Conservation (phyloP, 53 echinoderm and acorn worm species). For the Antedon mediterranea region DNA sequence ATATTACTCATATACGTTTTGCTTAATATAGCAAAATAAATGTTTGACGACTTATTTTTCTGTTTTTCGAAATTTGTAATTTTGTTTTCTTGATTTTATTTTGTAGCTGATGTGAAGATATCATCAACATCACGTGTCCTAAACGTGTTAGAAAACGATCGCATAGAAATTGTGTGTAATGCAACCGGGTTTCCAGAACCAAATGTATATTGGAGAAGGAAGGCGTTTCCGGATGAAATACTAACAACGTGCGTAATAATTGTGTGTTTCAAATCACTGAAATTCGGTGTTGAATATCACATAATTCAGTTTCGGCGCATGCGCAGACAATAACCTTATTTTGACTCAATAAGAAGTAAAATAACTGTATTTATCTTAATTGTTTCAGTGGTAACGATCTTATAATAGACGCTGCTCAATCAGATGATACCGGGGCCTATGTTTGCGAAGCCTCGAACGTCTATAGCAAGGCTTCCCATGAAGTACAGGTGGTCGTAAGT, state of each 20-base stretch:
- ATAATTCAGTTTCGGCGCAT: no score
- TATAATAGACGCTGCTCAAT: neutral
- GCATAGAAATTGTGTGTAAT: constrained; percentile 4
- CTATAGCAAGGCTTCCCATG: neutral
- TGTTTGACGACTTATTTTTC: no score
- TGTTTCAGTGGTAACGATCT: neutral
- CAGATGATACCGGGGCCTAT: neutral
- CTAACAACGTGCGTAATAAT: neutral
- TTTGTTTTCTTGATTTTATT: no score
- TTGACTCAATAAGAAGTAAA: no score
- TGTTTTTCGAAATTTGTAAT: no score
- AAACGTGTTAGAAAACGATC: neutral
- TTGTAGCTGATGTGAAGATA: neutral
- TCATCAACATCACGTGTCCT: neutral
- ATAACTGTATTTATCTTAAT: no score
- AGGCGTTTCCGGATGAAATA: neutral
- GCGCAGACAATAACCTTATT: no score
- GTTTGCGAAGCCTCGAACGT: neutral
- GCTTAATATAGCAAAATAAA: no score
- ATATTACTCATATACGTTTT: no score
- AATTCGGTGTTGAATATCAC: no score
- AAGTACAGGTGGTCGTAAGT: neutral
- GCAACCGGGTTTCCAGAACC: constrained; percentile 35
- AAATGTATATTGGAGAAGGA: constrained; percentile 31
- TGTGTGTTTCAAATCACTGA: no score